Conservation (phyloP, 2,888 invertebrate species). For the Chloroclysta siterata region DNA sequence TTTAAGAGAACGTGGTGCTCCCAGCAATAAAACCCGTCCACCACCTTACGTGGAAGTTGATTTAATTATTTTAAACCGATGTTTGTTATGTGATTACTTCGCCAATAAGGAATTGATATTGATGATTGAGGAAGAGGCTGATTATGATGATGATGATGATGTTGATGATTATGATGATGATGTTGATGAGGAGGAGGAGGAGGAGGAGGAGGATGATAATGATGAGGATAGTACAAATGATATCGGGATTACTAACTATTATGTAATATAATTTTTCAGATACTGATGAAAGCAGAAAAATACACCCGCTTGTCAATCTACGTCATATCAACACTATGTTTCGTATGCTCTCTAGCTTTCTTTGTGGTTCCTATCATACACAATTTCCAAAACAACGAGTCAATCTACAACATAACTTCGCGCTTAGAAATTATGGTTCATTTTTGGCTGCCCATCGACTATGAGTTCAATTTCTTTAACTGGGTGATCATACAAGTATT, state of each 20-base stretch:
- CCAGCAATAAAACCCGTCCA: no score
- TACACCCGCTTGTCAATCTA: slow-evolving; percentile 28
- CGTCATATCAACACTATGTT: slow-evolving; percentile 24
- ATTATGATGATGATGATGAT: no score
- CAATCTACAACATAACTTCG: slow-evolving; percentile 46
- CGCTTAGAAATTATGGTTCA: slow-evolving; percentile 53
- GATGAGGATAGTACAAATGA: no score
- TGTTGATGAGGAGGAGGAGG: no score
- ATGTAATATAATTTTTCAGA: slow-evolving; percentile 25
- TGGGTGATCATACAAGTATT: slow-evolving; percentile 49
- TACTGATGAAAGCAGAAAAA: slow-evolving; percentile 34
- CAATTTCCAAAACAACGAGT: slow-evolving; percentile 40
- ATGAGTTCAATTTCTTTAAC: slow-evolving; percentile 48
- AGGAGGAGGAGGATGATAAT: no score
- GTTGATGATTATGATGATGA: no score
- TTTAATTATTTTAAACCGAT: no score
- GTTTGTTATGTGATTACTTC: no score
- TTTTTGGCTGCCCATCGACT: slow-evolving; percentile 56
- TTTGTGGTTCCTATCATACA: slow-evolving; percentile 36
- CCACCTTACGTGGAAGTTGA: no score
- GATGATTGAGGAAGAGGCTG: no score
- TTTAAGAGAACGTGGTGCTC: neutral
- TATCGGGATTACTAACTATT: neutral
- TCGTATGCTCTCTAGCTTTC: slow-evolving; percentile 29
- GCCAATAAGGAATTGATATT: no score